Base-by-base conservation (phyloP, 2,113 vertebrate genomes). In the Oryctolagus cuniculus region DNA sequence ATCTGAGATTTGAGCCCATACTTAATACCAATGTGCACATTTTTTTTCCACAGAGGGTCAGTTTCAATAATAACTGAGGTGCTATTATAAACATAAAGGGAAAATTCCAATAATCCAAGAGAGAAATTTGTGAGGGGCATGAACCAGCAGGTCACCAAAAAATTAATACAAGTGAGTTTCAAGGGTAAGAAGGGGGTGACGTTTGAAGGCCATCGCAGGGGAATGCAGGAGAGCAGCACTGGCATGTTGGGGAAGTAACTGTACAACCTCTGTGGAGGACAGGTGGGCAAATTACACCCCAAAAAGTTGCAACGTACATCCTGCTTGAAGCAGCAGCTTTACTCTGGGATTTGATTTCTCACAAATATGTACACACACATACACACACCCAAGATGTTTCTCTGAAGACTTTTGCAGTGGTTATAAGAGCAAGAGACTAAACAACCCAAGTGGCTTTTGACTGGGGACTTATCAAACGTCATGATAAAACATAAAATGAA, bases 401-500 rank as follows among this genome's bases (percentile, higher is more conserved):
- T 63, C 58, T 74, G 36, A 84, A 63, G 53, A 8, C 27, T 69
- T 36, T 31, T 16, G 24, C 38, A 25, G 74, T 74, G 9, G 34
- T 64, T 27, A 5, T 86, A 44, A 66, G 24, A 93, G 22, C n/a
- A 44, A 88, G 85, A 81, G 51, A 72, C 24, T 34, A 92, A 29
- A 36, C 34, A 81, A 72, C 38, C 34, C 67, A 66, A 64, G 74
- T 17, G n/a, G 22, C 21, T 34, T 38, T 85, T 19, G 21, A 0
- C 27, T 44, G 31, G 29, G 21, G 8, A 51, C 11, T 2, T 49
- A 38, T 15, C 81, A 49, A 84, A 58, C 44, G 38, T 75, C 27
- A 93, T 22, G 31, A 31, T 51, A 58, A 85, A 96, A 34, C 29
- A 55, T 12, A 74, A 82, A 88, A 87, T 87, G 38, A 80, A 73